Evolutionary conservation across 2,113 vertebrate genomes (phyloP), one percentile per base, ranked within the genome.

Genomic region (Macquaria australasica): DNA sequence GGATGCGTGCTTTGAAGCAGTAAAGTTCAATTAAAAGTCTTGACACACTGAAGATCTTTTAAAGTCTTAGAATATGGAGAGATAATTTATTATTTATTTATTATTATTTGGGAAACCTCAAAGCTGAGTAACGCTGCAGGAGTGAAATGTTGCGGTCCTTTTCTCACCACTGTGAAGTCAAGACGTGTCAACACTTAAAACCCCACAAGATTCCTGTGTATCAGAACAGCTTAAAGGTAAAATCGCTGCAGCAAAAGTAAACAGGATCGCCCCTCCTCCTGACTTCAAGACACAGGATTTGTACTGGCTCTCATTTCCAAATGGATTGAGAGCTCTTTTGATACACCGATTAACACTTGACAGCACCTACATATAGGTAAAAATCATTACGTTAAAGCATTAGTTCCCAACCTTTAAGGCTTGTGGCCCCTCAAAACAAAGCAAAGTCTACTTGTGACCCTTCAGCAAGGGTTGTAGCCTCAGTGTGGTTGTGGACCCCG

Each of bases 211-310:
- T 18, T 41, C 20, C 14, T 63, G 11, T 53, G 60, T 8, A 73
- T 67, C 18, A 8, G 25, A 37, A 25, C 7, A 0, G 31, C 50
- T 71, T 67, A 78, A 73, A 53, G 51, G 16, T n/a, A 21, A 18
- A 84, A 70, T 73, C 62, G 25, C 55, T 59, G 45, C 68, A 51
- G 37, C 18, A 60, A 71, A 81, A 12, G 43, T 69, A 76, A 81
- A 75, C 43, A 59, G 56, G 39, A 51, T 25, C 8, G 14, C 14
- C 55, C 55, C 55, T 37, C 58, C 18, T n/a, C 1, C 43, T 68
- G 20, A 53, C 21, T 50, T 41, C 0, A 59, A 73, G 73, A 72
- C 50, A 64, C 18, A 39, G 18, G 45, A 70, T 81, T 78, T 69
- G 43, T 51, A 5, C 51, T 0, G 12, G 53, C 60, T 1, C 28